phyloP scores from a whole-genome alignment of 2,888 invertebrate species.

The Leptinotarsa rubiginosa region DNA sequence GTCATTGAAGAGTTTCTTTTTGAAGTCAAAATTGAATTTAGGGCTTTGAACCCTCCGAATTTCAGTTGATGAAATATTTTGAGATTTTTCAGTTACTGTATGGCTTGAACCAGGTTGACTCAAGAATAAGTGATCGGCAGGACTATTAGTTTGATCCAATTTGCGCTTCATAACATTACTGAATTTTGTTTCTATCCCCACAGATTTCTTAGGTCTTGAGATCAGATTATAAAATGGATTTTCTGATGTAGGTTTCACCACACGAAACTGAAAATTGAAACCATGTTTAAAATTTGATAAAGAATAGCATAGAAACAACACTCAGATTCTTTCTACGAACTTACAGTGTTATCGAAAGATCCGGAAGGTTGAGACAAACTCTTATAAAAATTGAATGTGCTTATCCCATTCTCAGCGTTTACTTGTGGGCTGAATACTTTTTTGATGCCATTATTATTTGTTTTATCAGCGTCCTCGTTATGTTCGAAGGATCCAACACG shows the following conservation, averaged over 20 bases:
- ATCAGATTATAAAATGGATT: slow-evolving; percentile 27
- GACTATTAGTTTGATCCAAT: slow-evolving; percentile 19
- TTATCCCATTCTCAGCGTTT: neutral
- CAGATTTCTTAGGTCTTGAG: slow-evolving; percentile 34
- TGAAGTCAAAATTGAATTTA: slow-evolving; percentile 28
- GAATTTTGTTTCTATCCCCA: slow-evolving; percentile 9
- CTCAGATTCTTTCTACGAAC: neutral
- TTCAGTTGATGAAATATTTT: neutral
- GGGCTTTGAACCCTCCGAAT: neutral
- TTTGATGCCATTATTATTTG: neutral
- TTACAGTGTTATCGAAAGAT: neutral
- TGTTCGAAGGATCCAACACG: slow-evolving; percentile 32
- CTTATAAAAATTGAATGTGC: neutral
- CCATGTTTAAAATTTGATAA: no score
- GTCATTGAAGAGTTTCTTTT: slow-evolving; percentile 31
- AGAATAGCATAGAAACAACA: no score
- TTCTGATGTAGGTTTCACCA: slow-evolving; percentile 24
- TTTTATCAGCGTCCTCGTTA: slow-evolving; percentile 14
- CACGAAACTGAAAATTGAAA: slow-evolving; percentile 26
- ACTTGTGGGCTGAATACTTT: neutral
- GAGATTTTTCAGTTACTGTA: neutral
- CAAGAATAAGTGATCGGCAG: neutral
- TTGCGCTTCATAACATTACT: slow-evolving; percentile 27
- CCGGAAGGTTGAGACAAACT: slow-evolving; percentile 4
- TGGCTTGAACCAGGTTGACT: neutral